These are phyloP conservation scores for Agrochola lychnidis DNA, from an alignment of 2,888 invertebrate species.

Conservation along the genomic window DNA sequence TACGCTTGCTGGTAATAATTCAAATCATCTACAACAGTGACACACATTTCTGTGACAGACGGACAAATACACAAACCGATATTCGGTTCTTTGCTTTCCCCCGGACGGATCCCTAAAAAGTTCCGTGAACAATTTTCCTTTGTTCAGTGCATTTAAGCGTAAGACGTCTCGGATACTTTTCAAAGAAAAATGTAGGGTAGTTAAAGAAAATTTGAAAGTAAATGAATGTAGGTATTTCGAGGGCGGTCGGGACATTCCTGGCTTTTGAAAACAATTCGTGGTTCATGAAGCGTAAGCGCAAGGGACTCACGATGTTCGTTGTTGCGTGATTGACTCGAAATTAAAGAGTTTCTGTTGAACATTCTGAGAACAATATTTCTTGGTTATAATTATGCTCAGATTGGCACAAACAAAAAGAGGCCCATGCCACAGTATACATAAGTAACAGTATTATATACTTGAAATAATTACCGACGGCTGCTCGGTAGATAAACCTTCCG, in stretches of 20 bases:
- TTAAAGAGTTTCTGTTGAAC: conserved; percentile 16
- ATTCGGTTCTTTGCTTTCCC: background rate
- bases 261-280: conserved; percentile 48
- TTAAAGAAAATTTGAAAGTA: conserved; percentile 52
- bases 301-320: conserved; percentile 34
- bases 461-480: no score
- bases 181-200: conserved; percentile 53
- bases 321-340: conserved; percentile 36
- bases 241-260: conserved; percentile 26
- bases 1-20: background rate
- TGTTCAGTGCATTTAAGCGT: conserved; percentile 40
- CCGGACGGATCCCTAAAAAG: conserved; percentile 21
- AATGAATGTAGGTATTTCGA: conserved; percentile 46
- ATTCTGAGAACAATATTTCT: conserved; percentile 20
- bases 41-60: background rate
- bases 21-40: background rate
- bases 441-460: no score
- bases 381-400: conserved; percentile 17
- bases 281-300: conserved; percentile 35
- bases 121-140: conserved; percentile 47
- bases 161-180: conserved; percentile 38
- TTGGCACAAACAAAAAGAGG: background rate
- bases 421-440: no score
- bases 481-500: no score
- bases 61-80: background rate